phyloP scores from a whole-genome alignment of 2,113 vertebrate species.

The Cyprinodon variegatus region DNA sequence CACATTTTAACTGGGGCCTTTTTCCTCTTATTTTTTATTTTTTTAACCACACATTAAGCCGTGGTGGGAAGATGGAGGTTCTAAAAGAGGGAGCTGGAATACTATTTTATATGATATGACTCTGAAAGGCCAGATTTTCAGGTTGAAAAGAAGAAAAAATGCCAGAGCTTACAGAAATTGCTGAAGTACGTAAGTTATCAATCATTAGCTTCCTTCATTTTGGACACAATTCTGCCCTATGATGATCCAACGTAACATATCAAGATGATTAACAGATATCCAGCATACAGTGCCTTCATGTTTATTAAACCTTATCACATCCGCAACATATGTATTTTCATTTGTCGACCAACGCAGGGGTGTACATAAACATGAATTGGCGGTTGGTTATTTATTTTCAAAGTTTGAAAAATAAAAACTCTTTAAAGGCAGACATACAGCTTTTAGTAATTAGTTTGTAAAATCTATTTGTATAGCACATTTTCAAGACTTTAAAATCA shows the following conservation, averaged over 20 bases:
- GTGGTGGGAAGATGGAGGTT: not conserved
- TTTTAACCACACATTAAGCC: not conserved
- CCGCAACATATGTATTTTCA: no score
- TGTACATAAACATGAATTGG: no score
- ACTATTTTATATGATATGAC: not conserved
- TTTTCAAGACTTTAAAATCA: no score
- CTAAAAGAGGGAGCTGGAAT: not conserved
- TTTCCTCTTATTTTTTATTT: not conserved
- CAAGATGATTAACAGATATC: conserved; percentile 14
- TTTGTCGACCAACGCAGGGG: no score
- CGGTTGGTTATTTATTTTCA: no score
- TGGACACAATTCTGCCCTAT: conserved; percentile 51
- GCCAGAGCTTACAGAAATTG: conserved; percentile 9
- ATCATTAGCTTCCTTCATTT: conserved; percentile 21
- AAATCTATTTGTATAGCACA: no score
- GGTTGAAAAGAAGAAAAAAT: conserved; percentile 8
- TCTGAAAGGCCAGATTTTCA: not conserved
- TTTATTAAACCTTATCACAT: not conserved
- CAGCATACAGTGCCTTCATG: not conserved
- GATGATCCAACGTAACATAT: conserved; percentile 26
- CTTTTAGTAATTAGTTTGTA: no score
- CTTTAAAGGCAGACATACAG: no score
- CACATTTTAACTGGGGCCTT: not conserved
- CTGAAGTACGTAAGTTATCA: not conserved
- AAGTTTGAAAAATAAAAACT: no score